Conservation (phyloP, 2,888 invertebrate genomes). For the Poecilus cupreus region DNA sequence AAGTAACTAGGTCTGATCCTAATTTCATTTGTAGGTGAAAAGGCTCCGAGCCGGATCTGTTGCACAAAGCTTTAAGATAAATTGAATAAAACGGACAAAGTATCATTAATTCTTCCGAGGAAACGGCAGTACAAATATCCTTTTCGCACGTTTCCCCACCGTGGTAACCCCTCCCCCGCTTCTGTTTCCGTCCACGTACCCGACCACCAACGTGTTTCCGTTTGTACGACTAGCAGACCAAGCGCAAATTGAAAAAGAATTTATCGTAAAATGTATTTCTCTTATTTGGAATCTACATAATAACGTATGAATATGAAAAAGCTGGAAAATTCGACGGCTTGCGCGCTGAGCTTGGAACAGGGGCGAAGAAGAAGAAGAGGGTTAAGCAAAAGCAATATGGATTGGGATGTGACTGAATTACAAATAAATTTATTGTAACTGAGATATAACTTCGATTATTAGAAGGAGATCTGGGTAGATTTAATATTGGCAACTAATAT, state of each 20-base stretch:
- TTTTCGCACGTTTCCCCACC: slow-evolving; percentile 30
- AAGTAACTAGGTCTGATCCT: no score
- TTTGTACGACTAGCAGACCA: slow-evolving; percentile 30
- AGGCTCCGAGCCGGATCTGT: slow-evolving; percentile 18
- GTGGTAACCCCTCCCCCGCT: neutral
- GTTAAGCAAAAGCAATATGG: no score
- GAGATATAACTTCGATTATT: no score
- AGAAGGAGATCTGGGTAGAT: no score
- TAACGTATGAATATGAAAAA: slow-evolving; percentile 52
- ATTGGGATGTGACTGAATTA: no score
- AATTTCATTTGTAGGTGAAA: no score
- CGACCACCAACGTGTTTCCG: slow-evolving; percentile 34
- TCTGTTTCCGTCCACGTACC: slow-evolving; percentile 24
- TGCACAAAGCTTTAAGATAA: slow-evolving; percentile 36
- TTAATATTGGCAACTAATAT: no score
- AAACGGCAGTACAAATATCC: slow-evolving; percentile 51
- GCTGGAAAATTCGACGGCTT: neutral
- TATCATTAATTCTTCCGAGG: slow-evolving; percentile 55
- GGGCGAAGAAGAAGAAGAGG: no score
- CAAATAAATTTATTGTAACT: no score
- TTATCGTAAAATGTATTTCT: slow-evolving; percentile 56
- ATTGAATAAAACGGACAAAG: slow-evolving; percentile 56
- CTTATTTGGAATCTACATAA: slow-evolving; percentile 41
- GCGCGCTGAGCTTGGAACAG: neutral
- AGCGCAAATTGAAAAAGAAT: slow-evolving; percentile 57